phyloP scores from a whole-genome alignment of 2,113 vertebrate genomes.

The Oriolus oriolus region DNA sequence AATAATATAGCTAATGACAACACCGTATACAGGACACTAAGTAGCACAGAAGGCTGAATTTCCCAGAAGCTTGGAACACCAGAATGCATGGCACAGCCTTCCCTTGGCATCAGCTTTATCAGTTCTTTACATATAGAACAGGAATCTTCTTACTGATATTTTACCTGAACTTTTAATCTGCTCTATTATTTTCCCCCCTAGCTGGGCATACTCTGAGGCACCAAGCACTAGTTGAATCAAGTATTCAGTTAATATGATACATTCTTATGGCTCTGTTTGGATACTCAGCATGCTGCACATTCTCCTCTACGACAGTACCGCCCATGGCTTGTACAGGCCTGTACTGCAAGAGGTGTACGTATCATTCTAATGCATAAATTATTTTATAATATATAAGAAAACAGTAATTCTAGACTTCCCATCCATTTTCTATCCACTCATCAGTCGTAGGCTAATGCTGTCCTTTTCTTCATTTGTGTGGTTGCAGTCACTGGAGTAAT shows the following conservation, averaged over 20 bases:
- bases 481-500: background rate
- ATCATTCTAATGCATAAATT: background rate
- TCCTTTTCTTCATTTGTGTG: background rate
- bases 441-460: background rate
- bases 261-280: background rate
- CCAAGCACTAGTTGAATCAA: fast-evolving
- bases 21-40: background rate
- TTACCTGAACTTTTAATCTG: background rate
- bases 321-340: background rate
- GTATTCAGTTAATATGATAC: background rate
- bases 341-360: background rate
- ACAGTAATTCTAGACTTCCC: background rate
- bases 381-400: background rate
- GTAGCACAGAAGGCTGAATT: background rate
- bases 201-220: background rate
- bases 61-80: background rate
- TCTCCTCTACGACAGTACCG: background rate
- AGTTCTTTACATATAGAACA: background rate
- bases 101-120: background rate
- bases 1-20: background rate
- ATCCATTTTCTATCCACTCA: background rate
- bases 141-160: background rate
- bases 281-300: background rate
- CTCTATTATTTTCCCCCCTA: background rate
- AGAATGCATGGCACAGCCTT: background rate